Base-by-base conservation (phyloP, 2,888 invertebrate species). In the Acleris sparsana region DNA sequence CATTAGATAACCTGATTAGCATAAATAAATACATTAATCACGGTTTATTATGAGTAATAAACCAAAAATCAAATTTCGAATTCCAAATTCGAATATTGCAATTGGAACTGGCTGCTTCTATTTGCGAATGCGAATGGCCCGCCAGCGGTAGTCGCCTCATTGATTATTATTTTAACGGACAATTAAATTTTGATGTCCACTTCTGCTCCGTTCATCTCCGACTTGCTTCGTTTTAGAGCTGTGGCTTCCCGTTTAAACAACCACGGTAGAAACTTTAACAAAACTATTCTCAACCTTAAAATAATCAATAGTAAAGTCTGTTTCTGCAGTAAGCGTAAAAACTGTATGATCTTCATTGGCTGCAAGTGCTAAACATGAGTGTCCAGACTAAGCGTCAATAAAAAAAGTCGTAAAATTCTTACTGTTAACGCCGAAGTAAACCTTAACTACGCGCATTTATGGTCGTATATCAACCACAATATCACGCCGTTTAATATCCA, bases 91-190 rank as follows among this genome's bases (percentile, higher is more conserved):
- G 53, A 64, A 59, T 64, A 53, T 22, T 17, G 4, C 39, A 48
- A 58, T 44, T 46, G n/a, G 25, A 56, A 62, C 17, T 49, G n/a
- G 5, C 39, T 18, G 79, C 80, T 83, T 85, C 85, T 88, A 86
- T 88, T 84, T 78, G 79, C 86, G 80, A 84, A 80, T 73, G 64
- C 75, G 70, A 76, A 76, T 72, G 75, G 77, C 74, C 73, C 76
- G 75, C 73, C 75, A 76, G 79, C 80, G 83, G 87, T 87, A 88
- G 86, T 87, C 89, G 88, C 89, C 86, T 87, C 89, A 88, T 90
- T 91, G 89, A 90, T 92, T 92, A 90, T 90, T 90, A 91, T 92
- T 92, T 91, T 91, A 91, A 90, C 91, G 89, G 82, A 89, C 90
- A 89, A 90, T 92, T 92, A 92, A 92, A 92, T 86, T 91, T 92